Conservation (phyloP, 2,888 invertebrate species). For the Cephus spinipes region DNA sequence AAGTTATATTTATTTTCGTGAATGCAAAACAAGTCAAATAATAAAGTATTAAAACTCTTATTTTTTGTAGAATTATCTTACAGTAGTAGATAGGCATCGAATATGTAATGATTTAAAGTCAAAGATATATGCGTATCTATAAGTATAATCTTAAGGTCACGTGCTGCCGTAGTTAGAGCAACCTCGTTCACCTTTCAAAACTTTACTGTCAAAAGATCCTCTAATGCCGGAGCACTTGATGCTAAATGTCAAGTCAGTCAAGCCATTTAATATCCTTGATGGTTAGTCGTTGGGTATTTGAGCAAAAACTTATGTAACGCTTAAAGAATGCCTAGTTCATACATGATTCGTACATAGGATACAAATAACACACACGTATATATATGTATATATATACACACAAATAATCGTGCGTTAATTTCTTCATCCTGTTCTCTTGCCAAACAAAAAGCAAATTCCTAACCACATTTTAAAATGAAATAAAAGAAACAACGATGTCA, state of each 20-base stretch:
- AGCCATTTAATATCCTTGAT: constrained; percentile 9
- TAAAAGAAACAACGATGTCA: neutral
- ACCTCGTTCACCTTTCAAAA: constrained; percentile 40
- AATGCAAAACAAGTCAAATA: neutral
- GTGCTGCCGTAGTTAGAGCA: neutral
- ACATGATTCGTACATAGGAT: neutral
- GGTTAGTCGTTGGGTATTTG: neutral
- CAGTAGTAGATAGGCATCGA: neutral
- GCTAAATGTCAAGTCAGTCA: constrained; percentile 37
- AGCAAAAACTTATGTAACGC: neutral
- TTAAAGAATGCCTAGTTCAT: neutral
- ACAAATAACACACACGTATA: neutral
- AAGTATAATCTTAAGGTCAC: neutral
- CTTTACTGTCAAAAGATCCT: constrained; percentile 25
- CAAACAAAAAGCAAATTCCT: neutral
- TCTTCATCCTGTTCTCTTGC: neutral
- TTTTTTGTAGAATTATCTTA: neutral
- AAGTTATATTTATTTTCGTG: neutral
- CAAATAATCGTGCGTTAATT: neutral
- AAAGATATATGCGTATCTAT: neutral
- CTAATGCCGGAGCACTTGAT: constrained; percentile 21
- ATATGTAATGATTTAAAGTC: neutral
- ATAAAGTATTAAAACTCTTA: neutral
- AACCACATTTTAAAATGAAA: neutral
- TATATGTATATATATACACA: no score